A percentile compares a stretch with the other conserved stretches of the same genome.
These are phyloP conservation scores for Caretta caretta DNA, from an alignment of 2,113 vertebrate species.

Conservation along the genomic window DNA sequence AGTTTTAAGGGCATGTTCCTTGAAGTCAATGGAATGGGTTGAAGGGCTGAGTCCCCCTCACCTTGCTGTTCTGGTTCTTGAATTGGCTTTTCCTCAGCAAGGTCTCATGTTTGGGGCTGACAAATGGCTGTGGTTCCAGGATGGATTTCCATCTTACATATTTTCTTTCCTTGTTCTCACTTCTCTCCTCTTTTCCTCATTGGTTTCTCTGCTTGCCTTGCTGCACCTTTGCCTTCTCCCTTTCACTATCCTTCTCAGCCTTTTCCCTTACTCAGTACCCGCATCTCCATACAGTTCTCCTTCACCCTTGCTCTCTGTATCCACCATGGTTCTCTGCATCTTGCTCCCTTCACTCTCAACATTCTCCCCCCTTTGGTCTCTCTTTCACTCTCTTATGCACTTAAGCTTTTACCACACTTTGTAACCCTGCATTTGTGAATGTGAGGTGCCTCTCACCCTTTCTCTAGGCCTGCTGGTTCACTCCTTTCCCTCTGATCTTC, in stretches of 20 bases:
- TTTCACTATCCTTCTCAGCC: background rate
- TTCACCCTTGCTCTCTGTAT: background rate
- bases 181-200: background rate
- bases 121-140: background rate
- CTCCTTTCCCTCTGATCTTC: background rate
- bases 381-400: rapidly evolving
- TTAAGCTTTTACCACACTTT: background rate
- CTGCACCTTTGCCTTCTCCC: rapidly evolving
- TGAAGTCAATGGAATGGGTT: background rate
- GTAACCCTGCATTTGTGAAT: background rate
- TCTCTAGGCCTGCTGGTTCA: background rate
- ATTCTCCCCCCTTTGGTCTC: background rate
- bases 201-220: background rate
- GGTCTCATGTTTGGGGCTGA: background rate
- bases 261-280: background rate
- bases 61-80: slow-evolving; percentile 54
- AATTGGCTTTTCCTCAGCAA: slow-evolving; percentile 34
- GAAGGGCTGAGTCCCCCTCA: slow-evolving; percentile 30
- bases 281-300: background rate
- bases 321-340: background rate
- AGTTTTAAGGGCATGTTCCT: background rate
- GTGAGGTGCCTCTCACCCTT: background rate
- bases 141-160: background rate
- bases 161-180: background rate
- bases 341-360: background rate